phyloP scores from a whole-genome alignment of 2,113 vertebrate genomes.

The Otis tarda region DNA sequence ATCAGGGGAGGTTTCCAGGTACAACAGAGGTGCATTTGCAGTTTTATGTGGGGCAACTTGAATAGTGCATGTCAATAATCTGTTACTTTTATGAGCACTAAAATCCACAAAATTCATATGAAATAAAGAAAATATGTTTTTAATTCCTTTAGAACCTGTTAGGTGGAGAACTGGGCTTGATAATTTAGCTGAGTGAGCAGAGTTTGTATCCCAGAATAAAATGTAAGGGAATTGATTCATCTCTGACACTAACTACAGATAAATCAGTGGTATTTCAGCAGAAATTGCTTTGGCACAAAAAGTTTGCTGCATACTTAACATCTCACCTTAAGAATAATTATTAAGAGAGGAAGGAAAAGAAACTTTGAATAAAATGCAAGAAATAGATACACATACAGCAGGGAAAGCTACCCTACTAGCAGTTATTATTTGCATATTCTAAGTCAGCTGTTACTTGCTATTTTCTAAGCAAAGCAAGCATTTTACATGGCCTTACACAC shows the following conservation, averaged over 20 bases:
- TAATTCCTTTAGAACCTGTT: conserved; percentile 24
- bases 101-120: neutral
- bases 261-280: neutral
- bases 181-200: neutral
- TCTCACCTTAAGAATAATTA: neutral
- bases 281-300: neutral
- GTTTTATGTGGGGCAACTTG: neutral
- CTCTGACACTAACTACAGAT: neutral
- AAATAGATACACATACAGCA: neutral
- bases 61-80: neutral
- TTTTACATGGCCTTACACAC: neutral
- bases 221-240: neutral
- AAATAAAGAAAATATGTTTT: conserved; percentile 5
- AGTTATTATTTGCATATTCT: neutral
- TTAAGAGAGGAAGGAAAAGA: neutral
- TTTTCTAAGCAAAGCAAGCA: neutral
- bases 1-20: neutral
- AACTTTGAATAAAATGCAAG: neutral
- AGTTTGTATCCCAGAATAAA: conserved; percentile 3
- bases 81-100: conserved; percentile 27
- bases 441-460: neutral
- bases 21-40: neutral
- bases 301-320: neutral
- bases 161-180: neutral
- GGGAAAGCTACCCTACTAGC: neutral